Percentiles rank a stretch among this genome's conserved stretches.
These are phyloP conservation scores for Xyrichtys novacula DNA, from an alignment of 2,797 vertebrate genomes.

Conservation along the genomic window DNA sequence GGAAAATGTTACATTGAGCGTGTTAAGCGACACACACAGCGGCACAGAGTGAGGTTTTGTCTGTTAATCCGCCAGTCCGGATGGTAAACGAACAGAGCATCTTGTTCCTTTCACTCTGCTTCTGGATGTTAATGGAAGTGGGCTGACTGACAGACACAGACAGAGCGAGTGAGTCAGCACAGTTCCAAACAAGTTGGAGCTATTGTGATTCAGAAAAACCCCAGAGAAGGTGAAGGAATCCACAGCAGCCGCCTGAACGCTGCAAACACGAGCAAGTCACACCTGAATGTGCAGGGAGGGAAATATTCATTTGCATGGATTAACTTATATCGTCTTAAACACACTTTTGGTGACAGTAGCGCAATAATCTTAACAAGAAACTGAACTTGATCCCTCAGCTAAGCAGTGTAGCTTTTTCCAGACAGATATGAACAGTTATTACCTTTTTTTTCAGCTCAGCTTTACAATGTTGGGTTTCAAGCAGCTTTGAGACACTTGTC, in stretches of 20 bases:
- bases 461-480: neutral
- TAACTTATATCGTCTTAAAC: neutral
- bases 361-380: neutral
- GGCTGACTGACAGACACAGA: constrained; percentile 65
- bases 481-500: neutral
- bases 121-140: constrained; percentile 58
- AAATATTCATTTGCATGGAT: neutral
- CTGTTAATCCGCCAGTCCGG: constrained; percentile 30
- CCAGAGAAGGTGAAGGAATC: constrained; percentile 31
- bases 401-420: neutral
- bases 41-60: constrained; percentile 13
- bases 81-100: constrained; percentile 48
- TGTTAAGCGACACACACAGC: neutral
- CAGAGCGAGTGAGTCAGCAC: constrained; percentile 58
- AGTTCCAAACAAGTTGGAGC: constrained; percentile 54
- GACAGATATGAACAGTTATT: neutral
- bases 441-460: neutral
- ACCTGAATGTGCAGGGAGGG: neutral
- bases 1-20: constrained; percentile 22
- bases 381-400: neutral
- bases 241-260: constrained; percentile 10
- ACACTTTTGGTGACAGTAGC: neutral
- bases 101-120: constrained; percentile 59
- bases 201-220: constrained; percentile 59
- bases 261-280: constrained; percentile 12